Evolutionary conservation across 2,797 vertebrate genomes (phyloP).

Genomic region (Gambusia yucatana): DNA sequence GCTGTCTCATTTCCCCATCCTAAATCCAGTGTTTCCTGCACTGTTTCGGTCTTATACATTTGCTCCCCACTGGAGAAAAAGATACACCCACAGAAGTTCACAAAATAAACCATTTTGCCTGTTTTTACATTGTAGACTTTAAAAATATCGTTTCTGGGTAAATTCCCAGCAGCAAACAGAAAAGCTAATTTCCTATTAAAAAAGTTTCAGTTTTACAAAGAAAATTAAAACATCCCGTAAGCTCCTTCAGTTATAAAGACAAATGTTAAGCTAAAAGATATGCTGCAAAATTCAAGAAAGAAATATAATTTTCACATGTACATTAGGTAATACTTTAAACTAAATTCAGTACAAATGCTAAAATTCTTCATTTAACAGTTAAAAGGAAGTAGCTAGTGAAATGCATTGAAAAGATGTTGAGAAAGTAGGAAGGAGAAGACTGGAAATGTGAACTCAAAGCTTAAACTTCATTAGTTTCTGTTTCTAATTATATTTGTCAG

Average conservation of each 20-base stretch:
- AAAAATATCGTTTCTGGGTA: not conserved
- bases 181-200: not conserved
- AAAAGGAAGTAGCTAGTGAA: conserved; percentile 34
- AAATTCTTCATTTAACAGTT: conserved; percentile 41
- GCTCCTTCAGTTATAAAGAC: conserved; percentile 13
- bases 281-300: conserved; percentile 28
- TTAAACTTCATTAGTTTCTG: not conserved
- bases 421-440: not conserved
- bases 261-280: conserved; percentile 39
- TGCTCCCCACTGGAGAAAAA: not conserved
- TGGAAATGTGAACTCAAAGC: conserved; percentile 1
- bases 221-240: conserved; percentile 28
- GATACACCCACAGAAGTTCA: not conserved
- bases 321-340: conserved; percentile 36
- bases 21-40: conserved; percentile 4
- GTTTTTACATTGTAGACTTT: not conserved
- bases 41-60: not conserved
- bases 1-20: not conserved
- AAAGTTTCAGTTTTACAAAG: conserved; percentile 27
- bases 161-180: conserved; percentile 44
- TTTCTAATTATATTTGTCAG: not conserved
- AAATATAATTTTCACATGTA: conserved; percentile 6
- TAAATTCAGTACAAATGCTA: conserved; percentile 41
- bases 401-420: not conserved
- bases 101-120: conserved; percentile 12